Evolutionary conservation across 2,888 invertebrate species (phyloP), one percentile per base, ranked within the genome.

Genomic region (Trachelus tabidus): DNA sequence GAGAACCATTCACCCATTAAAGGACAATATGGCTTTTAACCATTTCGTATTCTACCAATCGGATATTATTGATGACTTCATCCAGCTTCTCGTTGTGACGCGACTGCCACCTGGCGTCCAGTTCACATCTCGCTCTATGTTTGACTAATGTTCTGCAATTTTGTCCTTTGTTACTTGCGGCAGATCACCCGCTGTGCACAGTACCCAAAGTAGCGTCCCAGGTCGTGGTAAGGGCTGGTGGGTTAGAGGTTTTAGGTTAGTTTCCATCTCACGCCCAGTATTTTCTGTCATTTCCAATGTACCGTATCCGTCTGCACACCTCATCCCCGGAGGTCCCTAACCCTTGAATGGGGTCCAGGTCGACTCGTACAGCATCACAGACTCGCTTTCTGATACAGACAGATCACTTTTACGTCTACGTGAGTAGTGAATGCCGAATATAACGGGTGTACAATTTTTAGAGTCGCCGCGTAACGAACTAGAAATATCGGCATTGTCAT

Each of bases 131-230:
- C 56, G 23, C 56, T 56, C 56, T 56, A 85, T 84, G 88, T 88
- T 88, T 88, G 87, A 88, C 87, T 86, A 88, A 88, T 88, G 87
- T 83, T 83, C 76, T 78, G 83, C 85, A 82, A 86, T 88, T 86
- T 85, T 80, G 79, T 79, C 85, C 83, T 86, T 87, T 85, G 87
- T 87, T 82, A 83, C 80, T 81, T 79, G 79, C 74, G 74, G 37
- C 73, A 34, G 79, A 77, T 82, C 75, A 35, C 81, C 78, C 73
- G 77, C 77, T 79, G 81, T 77, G 79, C 76, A 79, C 76, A 75
- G 73, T 34, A 74, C 35, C 76, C 73, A 81, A 78, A 79, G 79
- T 79, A 75, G 73, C 73, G 76, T 56, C 33, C 33, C n/a, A 30
- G 56, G 30, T 73, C 33, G 75, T 75, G 56, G 56, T 23, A 9